Evolutionary conservation across 2,888 invertebrate genomes (phyloP).

Genomic region (Acronicta psi): DNA sequence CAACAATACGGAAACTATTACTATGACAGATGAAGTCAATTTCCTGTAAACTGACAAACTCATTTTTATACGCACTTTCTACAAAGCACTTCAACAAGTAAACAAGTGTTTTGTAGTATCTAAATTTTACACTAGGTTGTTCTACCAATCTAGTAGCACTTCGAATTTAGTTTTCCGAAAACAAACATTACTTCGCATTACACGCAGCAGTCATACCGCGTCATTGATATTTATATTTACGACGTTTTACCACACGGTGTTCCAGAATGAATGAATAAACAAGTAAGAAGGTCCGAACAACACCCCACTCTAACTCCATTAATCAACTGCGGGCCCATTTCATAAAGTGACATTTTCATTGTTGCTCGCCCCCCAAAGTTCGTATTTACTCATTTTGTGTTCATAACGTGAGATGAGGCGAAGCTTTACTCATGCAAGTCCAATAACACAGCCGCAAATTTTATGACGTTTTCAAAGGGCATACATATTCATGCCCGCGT

Average conservation of each 20-base stretch:
- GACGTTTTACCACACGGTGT: conserved; percentile 52
- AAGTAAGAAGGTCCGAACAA: conserved; percentile 76
- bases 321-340: conserved; percentile 83
- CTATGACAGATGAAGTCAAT: too few species aligned
- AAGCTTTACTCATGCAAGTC: conserved; percentile 68
- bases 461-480: conserved; percentile 52
- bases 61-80: too few species aligned
- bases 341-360: conserved; percentile 88
- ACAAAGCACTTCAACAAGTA: too few species aligned
- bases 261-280: conserved; percentile 74
- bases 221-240: conserved; percentile 66
- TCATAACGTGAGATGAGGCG: conserved; percentile 69
- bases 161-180: conserved; percentile 22
- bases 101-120: too few species aligned
- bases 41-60: too few species aligned
- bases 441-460: conserved; percentile 70
- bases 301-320: conserved; percentile 78
- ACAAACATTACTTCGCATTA: conserved; percentile 40
- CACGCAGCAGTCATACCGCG: conserved; percentile 21
- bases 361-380: conserved; percentile 78
- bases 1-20: too few species aligned
- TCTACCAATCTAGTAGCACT: too few species aligned
- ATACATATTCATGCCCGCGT: conserved; percentile 48
- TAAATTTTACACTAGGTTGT: too few species aligned
- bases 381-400: conserved; percentile 79